Evolutionary conservation across 2,797 vertebrate species (phyloP).

Genomic region (Eulemur coronatus): DNA sequence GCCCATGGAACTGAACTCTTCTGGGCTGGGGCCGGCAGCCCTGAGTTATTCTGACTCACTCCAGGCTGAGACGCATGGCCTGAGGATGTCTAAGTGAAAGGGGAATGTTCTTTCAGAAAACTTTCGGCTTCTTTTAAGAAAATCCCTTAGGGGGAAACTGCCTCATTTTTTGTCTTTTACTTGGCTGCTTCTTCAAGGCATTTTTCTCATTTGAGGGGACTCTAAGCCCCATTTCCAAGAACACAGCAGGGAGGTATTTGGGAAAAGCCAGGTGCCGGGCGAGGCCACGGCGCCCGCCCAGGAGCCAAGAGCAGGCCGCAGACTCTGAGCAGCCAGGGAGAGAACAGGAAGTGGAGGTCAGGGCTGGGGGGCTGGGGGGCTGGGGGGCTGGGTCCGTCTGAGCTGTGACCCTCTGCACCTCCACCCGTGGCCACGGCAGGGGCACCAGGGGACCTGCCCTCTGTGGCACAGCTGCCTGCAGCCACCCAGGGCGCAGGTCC

Average conservation of each 20-base stretch:
- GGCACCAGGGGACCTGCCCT: neutral
- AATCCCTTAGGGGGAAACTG: neutral
- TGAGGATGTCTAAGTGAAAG: accelerated
- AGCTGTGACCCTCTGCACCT: accelerated
- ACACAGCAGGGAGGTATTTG: neutral
- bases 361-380: neutral
- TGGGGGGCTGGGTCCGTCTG: neutral
- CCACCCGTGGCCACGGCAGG: accelerated
- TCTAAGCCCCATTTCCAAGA: neutral
- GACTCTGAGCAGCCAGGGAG: accelerated
- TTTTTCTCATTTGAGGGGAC: neutral
- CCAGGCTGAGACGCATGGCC: neutral
- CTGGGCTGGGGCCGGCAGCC: neutral
- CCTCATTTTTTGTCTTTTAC: neutral
- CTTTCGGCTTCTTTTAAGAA: neutral
- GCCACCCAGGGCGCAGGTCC: neutral
- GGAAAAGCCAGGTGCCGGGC: neutral
- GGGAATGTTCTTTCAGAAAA: too few species aligned
- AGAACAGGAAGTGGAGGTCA: neutral
- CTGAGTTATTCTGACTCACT: accelerated
- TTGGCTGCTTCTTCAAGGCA: neutral
- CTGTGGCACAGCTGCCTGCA: neutral
- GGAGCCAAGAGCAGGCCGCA: accelerated
- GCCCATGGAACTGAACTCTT: neutral
- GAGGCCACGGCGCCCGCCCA: neutral